Base-by-base conservation (phyloP, 2,888 invertebrate genomes). In the Phyto melanocephala region DNA sequence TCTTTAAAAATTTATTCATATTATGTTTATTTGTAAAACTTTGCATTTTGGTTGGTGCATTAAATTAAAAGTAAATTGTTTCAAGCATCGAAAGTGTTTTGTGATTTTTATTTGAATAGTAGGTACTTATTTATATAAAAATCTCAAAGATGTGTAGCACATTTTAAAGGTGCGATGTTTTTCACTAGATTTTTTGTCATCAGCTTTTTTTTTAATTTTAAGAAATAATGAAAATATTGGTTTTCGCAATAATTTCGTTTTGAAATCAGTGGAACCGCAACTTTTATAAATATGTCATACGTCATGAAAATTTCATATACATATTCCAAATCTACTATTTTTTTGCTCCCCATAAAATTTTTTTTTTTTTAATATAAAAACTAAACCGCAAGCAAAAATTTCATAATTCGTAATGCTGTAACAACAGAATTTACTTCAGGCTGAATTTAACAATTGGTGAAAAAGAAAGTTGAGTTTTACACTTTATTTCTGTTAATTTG, bases 381-480 rank as follows among this genome's bases (percentile, higher is more conserved):
- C 28, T 6, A 28, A 5, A 28, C 6, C 6, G 6, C 28, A 5
- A 28, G 6, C 28, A 28, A 6, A 28, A 28, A 28, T 28, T 5
- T 28, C 6, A 28, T 28, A 28, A 5, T 6, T 28, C 28, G 6
- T 28, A 28, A 28, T 6, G 6, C 28, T 28, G n/a, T 28, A 28
- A 28, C 6, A 28, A 28, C 28, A 28, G 28, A 28, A 28, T 28
- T 28, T 6, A 28, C 28, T 28, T 28, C 28, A 28, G 28, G n/a
- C 6, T 28, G 28, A 28, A 6, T 28, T 28, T 28, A 5, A n/a
- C n/a, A n/a, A n/a, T n/a, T 56, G 33, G 35, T 50, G 33, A 68
- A 74, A 81, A 81, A 81, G 81, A 81, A 81, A 81, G 81, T 81
- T 81, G 68, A 68, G 42, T 71, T 71, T 60, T 78, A 47, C 17